Conservation (phyloP, 2,797 vertebrate species). For the Muscicapa striata region DNA sequence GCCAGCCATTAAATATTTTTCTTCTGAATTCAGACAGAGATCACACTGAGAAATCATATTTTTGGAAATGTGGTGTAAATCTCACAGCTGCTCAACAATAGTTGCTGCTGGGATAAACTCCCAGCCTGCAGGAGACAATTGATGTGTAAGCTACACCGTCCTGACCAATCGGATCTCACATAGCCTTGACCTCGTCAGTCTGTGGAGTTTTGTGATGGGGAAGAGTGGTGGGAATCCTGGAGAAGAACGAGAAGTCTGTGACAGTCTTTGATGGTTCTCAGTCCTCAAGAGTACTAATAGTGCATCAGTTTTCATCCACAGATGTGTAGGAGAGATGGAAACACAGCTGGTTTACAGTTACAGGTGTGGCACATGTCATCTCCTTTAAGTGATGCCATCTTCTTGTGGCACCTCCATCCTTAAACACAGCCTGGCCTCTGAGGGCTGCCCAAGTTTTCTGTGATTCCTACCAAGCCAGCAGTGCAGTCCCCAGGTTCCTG, state of each 20-base stretch:
- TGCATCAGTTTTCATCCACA: background rate
- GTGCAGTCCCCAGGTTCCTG: background rate
- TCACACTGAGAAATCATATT: constrained; percentile 2
- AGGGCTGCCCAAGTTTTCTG: background rate
- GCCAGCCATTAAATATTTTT: constrained; percentile 40
- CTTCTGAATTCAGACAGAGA: background rate
- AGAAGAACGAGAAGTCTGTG: accelerated
- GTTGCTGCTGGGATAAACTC: background rate
- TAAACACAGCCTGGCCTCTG: background rate
- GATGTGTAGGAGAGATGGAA: background rate
- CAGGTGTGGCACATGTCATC: accelerated
- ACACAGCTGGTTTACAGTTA: background rate
- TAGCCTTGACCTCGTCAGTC: background rate
- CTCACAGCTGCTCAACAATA: background rate
- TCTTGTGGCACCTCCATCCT: background rate
- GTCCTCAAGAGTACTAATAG: background rate
- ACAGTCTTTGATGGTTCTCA: background rate
- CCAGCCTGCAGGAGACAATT: background rate
- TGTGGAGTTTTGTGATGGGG: background rate
- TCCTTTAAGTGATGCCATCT: accelerated
- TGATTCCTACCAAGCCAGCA: background rate
- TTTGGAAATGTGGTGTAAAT: background rate
- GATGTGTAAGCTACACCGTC: background rate
- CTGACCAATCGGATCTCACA: background rate
- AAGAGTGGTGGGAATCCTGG: background rate